These are phyloP conservation scores for Mus minutoides DNA, from an alignment of 2,797 vertebrate species.

Conservation along the genomic window DNA sequence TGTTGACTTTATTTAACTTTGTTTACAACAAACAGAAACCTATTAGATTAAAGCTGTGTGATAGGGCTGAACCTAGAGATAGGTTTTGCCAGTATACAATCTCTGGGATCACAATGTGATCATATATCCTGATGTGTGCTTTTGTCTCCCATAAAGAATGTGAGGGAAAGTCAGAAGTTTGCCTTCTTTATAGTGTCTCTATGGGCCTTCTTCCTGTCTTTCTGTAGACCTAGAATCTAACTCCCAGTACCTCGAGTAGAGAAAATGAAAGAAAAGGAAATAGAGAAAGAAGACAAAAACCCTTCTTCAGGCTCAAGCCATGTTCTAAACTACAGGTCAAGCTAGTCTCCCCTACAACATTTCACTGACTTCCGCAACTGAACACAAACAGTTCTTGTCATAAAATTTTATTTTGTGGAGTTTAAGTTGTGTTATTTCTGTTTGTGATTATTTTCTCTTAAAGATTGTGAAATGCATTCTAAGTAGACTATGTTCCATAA, in stretches of 20 bases:
- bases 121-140: not conserved
- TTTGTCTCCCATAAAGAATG: not conserved
- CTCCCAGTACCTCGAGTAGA: accelerated
- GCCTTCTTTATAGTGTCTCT: too few species aligned
- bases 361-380: not conserved
- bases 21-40: not conserved
- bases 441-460: not conserved
- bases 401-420: not conserved
- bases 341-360: not conserved
- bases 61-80: not conserved
- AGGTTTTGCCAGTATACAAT: not conserved
- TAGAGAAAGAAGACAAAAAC: not conserved
- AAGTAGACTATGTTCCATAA: not conserved
- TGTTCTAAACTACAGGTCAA: not conserved
- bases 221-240: not conserved
- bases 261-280: not conserved
- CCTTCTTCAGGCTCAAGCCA: not conserved
- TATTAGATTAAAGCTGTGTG: not conserved
- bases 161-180: not conserved
- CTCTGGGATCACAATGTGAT: not conserved
- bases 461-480: not conserved
- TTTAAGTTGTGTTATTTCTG: not conserved
- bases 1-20: not conserved
- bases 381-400: not conserved
- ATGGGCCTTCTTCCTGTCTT: not conserved